Conservation (phyloP, 2,113 vertebrate genomes). For the Pyrgilauda ruficollis region DNA sequence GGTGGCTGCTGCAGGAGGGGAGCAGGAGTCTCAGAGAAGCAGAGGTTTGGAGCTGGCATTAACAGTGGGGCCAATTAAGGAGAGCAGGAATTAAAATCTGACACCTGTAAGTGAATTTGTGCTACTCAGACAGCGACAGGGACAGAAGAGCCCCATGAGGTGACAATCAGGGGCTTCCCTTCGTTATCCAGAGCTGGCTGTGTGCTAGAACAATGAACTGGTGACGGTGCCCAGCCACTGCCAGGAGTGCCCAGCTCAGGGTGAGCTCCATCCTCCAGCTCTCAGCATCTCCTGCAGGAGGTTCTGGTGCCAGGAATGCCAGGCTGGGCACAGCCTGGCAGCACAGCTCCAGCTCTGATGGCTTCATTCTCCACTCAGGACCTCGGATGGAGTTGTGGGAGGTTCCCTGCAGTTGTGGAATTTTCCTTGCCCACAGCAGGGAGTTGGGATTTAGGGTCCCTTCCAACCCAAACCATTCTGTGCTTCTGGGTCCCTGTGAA, state of each 20-base stretch:
- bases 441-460: not conserved
- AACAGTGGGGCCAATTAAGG: not conserved
- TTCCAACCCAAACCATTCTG: not conserved
- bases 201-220: not conserved
- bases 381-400: not conserved
- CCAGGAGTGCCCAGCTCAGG: not conserved
- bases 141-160: not conserved
- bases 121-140: not conserved
- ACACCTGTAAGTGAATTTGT: not conserved
- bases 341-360: not conserved
- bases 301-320: not conserved
- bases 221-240: not conserved
- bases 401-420: not conserved
- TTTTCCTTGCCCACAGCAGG: not conserved
- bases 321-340: no score
- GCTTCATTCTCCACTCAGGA: not conserved
- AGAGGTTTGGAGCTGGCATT: not conserved
- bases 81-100: not conserved
- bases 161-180: not conserved
- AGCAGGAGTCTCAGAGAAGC: not conserved
- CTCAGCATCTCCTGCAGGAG: not conserved
- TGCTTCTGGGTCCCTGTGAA: not conserved
- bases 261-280: not conserved
- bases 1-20: not conserved
- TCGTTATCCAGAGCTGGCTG: not conserved